Evolutionary conservation across 2,113 vertebrate species (phyloP).

Genomic region (Rhinichthys klamathensis): DNA sequence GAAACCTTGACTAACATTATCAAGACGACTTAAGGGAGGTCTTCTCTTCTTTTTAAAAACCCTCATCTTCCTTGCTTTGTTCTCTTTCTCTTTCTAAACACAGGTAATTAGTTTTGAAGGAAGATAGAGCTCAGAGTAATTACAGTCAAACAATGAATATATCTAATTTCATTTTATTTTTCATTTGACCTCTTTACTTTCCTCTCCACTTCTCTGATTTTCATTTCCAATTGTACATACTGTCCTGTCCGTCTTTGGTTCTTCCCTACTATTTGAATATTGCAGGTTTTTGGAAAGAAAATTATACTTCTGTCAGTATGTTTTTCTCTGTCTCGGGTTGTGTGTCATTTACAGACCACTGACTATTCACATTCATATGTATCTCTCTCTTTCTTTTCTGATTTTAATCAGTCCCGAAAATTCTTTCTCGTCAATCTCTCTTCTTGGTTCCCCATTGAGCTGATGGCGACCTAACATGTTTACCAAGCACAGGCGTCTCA

Average conservation of each 20-base stretch:
- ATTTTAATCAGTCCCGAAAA: background rate
- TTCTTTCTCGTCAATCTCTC: background rate
- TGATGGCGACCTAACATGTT: background rate
- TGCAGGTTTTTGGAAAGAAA: background rate
- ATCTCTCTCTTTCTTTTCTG: conserved; percentile 6
- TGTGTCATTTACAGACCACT: background rate
- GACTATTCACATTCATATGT: background rate
- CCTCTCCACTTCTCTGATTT: background rate
- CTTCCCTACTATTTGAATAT: conserved; percentile 1
- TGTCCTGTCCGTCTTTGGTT: conserved; percentile 7
- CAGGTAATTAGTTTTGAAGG: background rate
- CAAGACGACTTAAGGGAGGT: background rate
- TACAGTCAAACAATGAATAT: conserved; percentile 27
- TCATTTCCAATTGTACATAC: background rate
- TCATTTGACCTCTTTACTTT: background rate
- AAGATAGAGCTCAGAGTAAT: background rate
- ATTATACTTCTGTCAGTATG: conserved; percentile 12
- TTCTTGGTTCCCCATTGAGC: background rate
- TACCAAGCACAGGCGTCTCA: background rate
- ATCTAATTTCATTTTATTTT: background rate
- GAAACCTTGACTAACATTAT: background rate
- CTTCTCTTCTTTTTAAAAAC: background rate
- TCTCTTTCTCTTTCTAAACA: background rate
- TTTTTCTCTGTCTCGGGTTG: background rate
- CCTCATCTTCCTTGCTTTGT: background rate